A percentile compares a stretch with the other conserved stretches of the same genome.
These are phyloP conservation scores for Tinamus guttatus DNA, from an alignment of 2,113 vertebrate species.

Conservation along the genomic window DNA sequence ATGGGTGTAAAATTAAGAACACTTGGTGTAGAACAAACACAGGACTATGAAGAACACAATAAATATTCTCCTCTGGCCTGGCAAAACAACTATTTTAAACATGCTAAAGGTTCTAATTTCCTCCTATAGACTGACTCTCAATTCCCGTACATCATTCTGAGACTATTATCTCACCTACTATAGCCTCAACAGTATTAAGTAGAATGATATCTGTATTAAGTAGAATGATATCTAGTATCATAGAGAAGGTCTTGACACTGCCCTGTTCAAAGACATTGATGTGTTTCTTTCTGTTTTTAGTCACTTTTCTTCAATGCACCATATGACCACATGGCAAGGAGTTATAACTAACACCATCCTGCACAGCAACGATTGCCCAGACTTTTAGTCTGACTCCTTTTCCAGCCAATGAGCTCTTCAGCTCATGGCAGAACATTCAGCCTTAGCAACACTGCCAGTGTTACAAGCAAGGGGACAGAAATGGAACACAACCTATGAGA, in stretches of 20 bases:
- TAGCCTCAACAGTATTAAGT: accelerated
- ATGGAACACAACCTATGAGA: background rate
- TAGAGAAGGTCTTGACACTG: background rate
- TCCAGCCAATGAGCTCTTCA: background rate
- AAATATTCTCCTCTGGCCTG: background rate
- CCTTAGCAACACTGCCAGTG: background rate
- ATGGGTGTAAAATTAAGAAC: constrained; percentile 36
- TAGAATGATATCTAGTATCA: background rate
- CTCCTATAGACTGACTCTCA: background rate
- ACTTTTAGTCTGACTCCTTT: background rate
- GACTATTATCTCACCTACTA: background rate
- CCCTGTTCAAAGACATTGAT: background rate
- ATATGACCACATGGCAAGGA: background rate
- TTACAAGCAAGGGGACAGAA: background rate
- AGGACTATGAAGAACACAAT: background rate
- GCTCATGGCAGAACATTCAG: background rate
- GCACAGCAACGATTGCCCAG: background rate
- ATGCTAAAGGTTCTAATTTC: background rate
- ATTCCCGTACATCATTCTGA: background rate
- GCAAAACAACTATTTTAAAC: background rate
- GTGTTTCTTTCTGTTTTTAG: background rate
- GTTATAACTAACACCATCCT: background rate
- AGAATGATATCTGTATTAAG: background rate
- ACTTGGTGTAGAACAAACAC: background rate
- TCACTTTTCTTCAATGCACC: background rate